These are phyloP conservation scores for Australoheros scitulus DNA, from an alignment of 2,113 vertebrate species.

Conservation along the genomic window DNA sequence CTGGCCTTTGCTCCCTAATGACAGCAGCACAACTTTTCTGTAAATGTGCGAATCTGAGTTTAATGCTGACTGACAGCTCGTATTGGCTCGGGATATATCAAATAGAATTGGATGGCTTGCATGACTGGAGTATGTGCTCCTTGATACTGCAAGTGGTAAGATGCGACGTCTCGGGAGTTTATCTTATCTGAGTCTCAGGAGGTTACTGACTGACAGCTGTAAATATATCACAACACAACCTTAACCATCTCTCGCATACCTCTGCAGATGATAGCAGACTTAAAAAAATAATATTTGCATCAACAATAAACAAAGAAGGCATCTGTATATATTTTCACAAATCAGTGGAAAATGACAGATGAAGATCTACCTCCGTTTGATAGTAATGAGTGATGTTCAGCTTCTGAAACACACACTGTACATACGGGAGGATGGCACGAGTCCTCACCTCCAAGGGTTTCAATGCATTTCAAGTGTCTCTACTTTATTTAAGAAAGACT, in stretches of 20 bases:
- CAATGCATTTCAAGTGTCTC: background rate
- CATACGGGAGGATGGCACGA: background rate
- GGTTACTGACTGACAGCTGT: constrained; percentile 79
- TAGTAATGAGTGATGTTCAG: background rate
- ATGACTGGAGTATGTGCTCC: constrained; percentile 77
- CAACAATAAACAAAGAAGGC: constrained; percentile 61
- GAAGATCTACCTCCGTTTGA: constrained; percentile 3
- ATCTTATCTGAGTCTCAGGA: constrained; percentile 70
- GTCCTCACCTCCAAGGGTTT: background rate
- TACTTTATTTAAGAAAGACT: background rate
- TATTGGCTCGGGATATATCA: constrained; percentile 80
- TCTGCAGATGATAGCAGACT: constrained; percentile 62
- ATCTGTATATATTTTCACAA: constrained; percentile 47
- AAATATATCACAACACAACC: constrained; percentile 73
- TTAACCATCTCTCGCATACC: constrained; percentile 62
- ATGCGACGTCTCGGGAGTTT: constrained; percentile 73
- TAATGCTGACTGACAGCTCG: constrained; percentile 80
- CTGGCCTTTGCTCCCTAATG: constrained; percentile 79
- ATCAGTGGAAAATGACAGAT: constrained; percentile 47
- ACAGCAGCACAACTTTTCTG: constrained; percentile 72
- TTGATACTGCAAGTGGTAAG: constrained; percentile 72
- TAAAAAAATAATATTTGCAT: constrained; percentile 64
- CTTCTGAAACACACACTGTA: background rate
- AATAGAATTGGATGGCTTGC: constrained; percentile 80
- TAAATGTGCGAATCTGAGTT: constrained; percentile 76